A percentile compares a stretch with the other conserved stretches of the same genome.
phyloP scores from a whole-genome alignment of 2,888 invertebrate species.

The Campoplex nolae region DNA sequence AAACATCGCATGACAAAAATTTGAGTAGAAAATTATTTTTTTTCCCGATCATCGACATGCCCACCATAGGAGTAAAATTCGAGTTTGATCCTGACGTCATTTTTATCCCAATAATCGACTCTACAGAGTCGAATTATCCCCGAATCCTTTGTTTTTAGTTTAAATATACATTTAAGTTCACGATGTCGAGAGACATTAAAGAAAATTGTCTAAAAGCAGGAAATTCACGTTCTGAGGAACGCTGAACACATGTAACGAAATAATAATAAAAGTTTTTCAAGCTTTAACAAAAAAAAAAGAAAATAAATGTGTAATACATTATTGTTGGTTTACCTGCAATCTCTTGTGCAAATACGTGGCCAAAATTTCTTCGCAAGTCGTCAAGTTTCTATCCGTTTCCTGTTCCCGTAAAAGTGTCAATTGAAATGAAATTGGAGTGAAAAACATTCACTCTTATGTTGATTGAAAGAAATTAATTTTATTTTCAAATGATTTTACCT shows the following conservation, averaged over 20 bases:
- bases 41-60: background rate
- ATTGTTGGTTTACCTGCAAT: constrained; percentile 74
- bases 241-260: constrained; percentile 10
- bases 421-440: background rate
- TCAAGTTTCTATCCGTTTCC: constrained; percentile 78
- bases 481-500: constrained; percentile 69
- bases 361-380: constrained; percentile 78
- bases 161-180: constrained; percentile 26
- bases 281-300: background rate
- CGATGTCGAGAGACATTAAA: background rate
- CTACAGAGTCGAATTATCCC: background rate
- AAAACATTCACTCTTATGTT: background rate
- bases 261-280: constrained; percentile 30
- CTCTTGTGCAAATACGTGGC: constrained; percentile 75
- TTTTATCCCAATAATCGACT: constrained; percentile 19
- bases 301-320: too few relatives aligned
- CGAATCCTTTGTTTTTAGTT: background rate
- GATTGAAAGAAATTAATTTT: background rate
- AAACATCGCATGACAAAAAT: constrained; percentile 5
- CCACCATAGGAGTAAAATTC: constrained; percentile 30
- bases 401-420: constrained; percentile 5
- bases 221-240: constrained; percentile 4
- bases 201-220: constrained; percentile 6
- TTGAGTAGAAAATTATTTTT: background rate
- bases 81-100: constrained; percentile 24